A percentile compares a stretch with the other conserved stretches of the same genome.
Conservation (phyloP, 2,888 invertebrate genomes). For the Serrognathus titanus region DNA sequence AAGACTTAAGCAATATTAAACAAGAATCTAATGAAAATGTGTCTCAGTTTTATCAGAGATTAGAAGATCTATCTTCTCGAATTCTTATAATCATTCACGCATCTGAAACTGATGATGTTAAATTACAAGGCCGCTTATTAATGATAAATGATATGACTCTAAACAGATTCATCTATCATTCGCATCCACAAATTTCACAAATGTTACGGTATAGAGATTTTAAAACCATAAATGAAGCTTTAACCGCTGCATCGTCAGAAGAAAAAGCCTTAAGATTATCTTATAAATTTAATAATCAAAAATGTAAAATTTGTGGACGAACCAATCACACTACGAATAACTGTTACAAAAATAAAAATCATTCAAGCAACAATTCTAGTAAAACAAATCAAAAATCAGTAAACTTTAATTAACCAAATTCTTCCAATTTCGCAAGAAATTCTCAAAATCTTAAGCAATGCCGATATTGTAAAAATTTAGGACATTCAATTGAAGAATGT, state of each 20-base stretch:
- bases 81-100: constrained; percentile 11
- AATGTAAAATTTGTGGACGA: not conserved
- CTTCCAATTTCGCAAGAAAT: no score
- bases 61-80: constrained; percentile 15
- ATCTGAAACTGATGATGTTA: not conserved
- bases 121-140: not conserved
- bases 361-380: no score
- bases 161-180: constrained; percentile 18
- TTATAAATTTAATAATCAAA: not conserved
- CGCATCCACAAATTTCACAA: constrained; percentile 17
- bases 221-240: constrained; percentile 15
- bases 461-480: constrained; percentile 17
- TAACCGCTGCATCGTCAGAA: constrained; percentile 10
- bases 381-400: no score
- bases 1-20: constrained; percentile 16
- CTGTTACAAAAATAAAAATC: not conserved
- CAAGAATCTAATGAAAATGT: constrained; percentile 16
- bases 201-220: constrained; percentile 21
- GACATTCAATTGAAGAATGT: constrained; percentile 19
- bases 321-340: constrained; percentile 9
- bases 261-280: not conserved
- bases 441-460: constrained; percentile 13
- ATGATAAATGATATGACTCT: constrained; percentile 19
- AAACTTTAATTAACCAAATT: no score
- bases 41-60: constrained; percentile 16